Base-by-base conservation (phyloP, 2,113 vertebrate species). In the Hemicordylus capensis region DNA sequence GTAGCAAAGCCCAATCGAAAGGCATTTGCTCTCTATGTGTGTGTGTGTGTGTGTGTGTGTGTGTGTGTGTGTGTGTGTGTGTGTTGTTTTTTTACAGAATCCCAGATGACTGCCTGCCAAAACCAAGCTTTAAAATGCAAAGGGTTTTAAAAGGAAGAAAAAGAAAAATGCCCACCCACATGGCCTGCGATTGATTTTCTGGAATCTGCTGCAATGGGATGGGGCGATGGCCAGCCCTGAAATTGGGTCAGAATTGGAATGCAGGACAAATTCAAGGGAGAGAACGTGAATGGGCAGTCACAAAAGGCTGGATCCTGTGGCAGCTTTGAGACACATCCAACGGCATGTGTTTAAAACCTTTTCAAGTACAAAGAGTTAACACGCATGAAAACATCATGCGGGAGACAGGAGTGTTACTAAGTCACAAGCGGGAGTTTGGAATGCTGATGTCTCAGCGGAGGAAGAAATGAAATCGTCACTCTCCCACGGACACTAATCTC, bases 101-200 rank as follows among this genome's bases (percentile, higher is more conserved):
- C 46, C 59, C 56, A 24, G 28, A 11, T 17, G 44, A 28, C n/a
- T 0, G 6, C 4, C 80, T 63, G n/a, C 19, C 0, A 0, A 87
- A 86, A 44, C 64, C 48, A 4, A 11, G 69, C 34, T 70, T 58
- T 64, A 24, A 83, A 83, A 75, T 24, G 48, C 48, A 51, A 74
- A 10, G 12, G 48, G 44, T 72, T 82, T n/a, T 82, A 59, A 22
- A 56, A 82, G 3, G 51, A 44, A 59, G 58, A 82, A 82, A 82
- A 58, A 28, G 66, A 82, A 58, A 82, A 58, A 58, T 44, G 44
- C 59, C 80, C 54, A 70, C 80, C 37, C 80, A 59, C 39, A 42
- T 72, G 37, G 66, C 7, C 44, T 44, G 61, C 58, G 37, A 63
- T 2, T 31, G 39, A 54, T 81, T 69, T 42, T 54, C 8, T 48